Conservation (phyloP, 2,113 vertebrate genomes). For the Rana temporaria region DNA sequence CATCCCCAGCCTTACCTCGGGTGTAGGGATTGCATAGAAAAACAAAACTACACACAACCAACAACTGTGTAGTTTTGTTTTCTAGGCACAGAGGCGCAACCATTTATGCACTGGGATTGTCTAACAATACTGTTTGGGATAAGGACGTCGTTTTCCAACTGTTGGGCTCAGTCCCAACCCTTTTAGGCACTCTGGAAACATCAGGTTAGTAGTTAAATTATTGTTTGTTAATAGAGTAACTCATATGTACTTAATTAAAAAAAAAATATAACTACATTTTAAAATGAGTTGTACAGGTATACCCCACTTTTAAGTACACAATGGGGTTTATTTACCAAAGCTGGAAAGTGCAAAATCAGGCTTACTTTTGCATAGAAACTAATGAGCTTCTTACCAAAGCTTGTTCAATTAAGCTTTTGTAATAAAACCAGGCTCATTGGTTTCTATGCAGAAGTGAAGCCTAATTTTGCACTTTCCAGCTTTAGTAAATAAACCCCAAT, state of each 20-base stretch:
- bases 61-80: slow-evolving; percentile 96
- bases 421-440: too few species aligned
- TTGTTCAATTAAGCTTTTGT: too few species aligned
- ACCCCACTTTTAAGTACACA: too few species aligned
- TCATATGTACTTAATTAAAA: not conserved
- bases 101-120: slow-evolving; percentile 92
- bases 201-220: slow-evolving; percentile 86
- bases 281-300: not conserved
- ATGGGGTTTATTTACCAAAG: too few species aligned
- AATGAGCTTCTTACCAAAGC: too few species aligned
- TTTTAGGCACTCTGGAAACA: slow-evolving; percentile 89
- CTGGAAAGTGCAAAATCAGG: too few species aligned
- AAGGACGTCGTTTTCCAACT: slow-evolving; percentile 83
- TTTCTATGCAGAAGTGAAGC: too few species aligned
- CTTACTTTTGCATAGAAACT: too few species aligned
- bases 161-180: slow-evolving; percentile 87
- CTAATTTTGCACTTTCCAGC: too few species aligned
- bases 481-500: too few species aligned
- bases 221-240: not conserved
- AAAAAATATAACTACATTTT: not conserved
- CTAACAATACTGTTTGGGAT: slow-evolving; percentile 82
- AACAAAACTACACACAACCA: slow-evolving; percentile 95
- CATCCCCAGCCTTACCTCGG: slow-evolving; percentile 99
- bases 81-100: slow-evolving; percentile 84
- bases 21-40: slow-evolving; percentile 97